Percentiles rank a stretch among this genome's conserved stretches.
These are phyloP conservation scores for Parapristionchus giblindavisi DNA, from an alignment of 2,888 invertebrate genomes.

Conservation along the genomic window DNA sequence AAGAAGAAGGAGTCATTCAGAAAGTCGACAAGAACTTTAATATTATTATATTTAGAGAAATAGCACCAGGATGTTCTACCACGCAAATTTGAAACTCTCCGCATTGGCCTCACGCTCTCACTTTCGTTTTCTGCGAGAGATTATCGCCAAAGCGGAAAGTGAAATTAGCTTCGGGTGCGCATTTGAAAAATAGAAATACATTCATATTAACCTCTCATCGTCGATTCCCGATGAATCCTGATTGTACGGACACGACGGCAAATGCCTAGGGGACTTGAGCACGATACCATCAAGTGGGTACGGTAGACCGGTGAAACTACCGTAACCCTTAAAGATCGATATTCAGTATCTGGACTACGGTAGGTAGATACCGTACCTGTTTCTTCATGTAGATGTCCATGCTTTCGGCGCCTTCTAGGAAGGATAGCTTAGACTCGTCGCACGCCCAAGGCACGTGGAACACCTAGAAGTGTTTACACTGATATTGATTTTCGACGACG, in stretches of 20 bases:
- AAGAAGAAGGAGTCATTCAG: no score
- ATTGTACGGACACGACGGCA: conserved; percentile 17
- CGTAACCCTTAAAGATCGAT: conserved; percentile 28
- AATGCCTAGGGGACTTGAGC: conserved; percentile 11
- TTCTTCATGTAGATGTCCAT: conserved; percentile 38
- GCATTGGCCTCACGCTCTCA: no score
- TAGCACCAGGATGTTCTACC: no score
- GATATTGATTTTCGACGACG: no score
- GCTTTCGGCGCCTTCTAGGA: conserved; percentile 33
- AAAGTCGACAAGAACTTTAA: no score
- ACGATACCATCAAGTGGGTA: conserved; percentile 32
- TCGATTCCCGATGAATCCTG: neutral
- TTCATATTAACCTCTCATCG: conserved; percentile 38
- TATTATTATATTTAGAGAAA: no score
- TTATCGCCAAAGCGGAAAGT: no score
- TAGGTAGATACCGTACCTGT: neutral
- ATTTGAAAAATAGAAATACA: no score
- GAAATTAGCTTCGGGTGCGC: no score
- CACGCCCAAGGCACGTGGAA: conserved; percentile 34
- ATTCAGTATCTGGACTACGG: no score
- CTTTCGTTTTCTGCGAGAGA: no score
- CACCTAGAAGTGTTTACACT: neutral
- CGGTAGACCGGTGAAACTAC: conserved; percentile 35
- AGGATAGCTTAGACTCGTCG: conserved; percentile 6
- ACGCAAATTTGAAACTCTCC: no score